phyloP scores from a whole-genome alignment of 2,888 invertebrate species.

The Zygothrica quintamaculata region DNA sequence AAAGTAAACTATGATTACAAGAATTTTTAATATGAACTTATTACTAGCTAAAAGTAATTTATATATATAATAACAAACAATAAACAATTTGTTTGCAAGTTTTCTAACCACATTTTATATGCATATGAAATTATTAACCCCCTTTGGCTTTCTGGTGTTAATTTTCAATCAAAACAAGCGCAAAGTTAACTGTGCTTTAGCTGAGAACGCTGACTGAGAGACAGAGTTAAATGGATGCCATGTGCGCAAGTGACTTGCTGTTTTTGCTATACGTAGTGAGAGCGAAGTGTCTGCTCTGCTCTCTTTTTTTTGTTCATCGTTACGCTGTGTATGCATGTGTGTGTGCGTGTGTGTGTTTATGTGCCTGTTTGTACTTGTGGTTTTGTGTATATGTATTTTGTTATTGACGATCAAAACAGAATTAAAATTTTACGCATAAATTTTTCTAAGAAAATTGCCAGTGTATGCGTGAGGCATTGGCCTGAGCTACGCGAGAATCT shows the following conservation, averaged over 20 bases:
- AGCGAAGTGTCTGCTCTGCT: conserved; percentile 22
- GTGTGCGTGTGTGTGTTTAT: conserved; percentile 18
- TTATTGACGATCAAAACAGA: conserved; percentile 80
- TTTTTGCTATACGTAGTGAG: conserved; percentile 43
- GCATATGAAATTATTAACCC: not conserved
- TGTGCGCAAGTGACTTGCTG: conserved; percentile 76
- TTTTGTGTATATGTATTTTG: conserved; percentile 55
- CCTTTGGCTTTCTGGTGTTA: conserved; percentile 51
- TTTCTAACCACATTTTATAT: no score
- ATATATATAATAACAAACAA: no score
- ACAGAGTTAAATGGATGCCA: conserved; percentile 51
- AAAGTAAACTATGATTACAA: conserved; percentile 2
- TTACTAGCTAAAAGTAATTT: no score
- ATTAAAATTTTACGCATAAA: conserved; percentile 80
- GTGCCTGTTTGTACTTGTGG: conserved; percentile 31
- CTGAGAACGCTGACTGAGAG: conserved; percentile 30
- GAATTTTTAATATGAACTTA: no score
- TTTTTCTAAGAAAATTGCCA: conserved; percentile 71
- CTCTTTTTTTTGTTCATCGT: conserved; percentile 9
- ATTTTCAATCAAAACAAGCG: conserved; percentile 61
- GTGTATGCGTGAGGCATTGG: conserved; percentile 72
- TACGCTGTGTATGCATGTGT: not conserved
- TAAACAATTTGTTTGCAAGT: no score
- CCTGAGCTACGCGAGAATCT: conserved; percentile 53
- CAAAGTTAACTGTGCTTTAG: conserved; percentile 59